Percentiles rank a stretch among this genome's conserved stretches.
Conservation (phyloP, 2,888 invertebrate genomes). For the Limnephilus auricula region DNA sequence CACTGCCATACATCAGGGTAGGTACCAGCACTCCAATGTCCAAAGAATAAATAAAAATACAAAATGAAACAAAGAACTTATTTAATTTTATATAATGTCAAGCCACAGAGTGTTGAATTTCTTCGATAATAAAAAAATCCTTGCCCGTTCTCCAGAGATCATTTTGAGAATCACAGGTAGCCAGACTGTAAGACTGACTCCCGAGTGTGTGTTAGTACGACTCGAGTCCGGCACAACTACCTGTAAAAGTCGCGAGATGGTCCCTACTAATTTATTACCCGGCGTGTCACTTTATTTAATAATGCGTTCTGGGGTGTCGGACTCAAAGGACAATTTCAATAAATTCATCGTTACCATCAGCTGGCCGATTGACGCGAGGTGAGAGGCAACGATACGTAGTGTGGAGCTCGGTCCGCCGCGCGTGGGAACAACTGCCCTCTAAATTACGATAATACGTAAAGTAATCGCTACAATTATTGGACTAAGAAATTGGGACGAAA, state of each 20-base stretch:
- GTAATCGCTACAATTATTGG: constrained; percentile 30
- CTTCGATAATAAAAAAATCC: too few species aligned
- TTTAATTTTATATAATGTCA: too few species aligned
- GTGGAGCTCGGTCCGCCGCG: constrained; percentile 5
- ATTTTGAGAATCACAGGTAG: background rate
- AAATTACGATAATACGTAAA: constrained; percentile 47
- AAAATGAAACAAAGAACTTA: too few species aligned
- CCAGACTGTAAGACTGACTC: background rate
- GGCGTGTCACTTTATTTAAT: constrained; percentile 55
- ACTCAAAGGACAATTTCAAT: constrained; percentile 47
- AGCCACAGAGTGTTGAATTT: too few species aligned
- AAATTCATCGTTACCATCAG: constrained; percentile 49
- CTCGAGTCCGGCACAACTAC: background rate
- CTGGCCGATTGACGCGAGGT: constrained; percentile 17
- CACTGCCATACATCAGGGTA: too few species aligned
- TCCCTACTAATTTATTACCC: constrained; percentile 51
- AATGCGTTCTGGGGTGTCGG: constrained; percentile 48
- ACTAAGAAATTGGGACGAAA: constrained; percentile 12
- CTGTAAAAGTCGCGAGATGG: constrained; percentile 35
- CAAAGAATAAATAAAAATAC: too few species aligned
- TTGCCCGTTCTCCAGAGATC: too few species aligned
- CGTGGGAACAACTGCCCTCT: constrained; percentile 37
- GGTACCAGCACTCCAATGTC: too few species aligned
- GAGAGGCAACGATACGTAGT: constrained; percentile 21
- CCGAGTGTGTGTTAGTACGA: background rate